phyloP scores from a whole-genome alignment of 1,140 invertebrate genomes.

The Medauroidea extradentata region DNA sequence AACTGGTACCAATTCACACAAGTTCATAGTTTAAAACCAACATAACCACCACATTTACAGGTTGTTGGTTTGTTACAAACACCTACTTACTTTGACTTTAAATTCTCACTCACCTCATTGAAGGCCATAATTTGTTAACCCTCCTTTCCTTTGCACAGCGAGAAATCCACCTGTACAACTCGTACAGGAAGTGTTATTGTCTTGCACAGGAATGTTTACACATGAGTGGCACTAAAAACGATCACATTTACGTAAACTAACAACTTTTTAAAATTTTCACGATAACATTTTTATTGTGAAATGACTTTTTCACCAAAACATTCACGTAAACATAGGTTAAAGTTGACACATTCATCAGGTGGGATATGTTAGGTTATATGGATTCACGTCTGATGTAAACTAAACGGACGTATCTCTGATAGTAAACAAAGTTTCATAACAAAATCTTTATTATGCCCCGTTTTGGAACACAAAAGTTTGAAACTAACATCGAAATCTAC shows the following conservation, averaged over 20 bases:
- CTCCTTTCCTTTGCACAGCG: too few relatives aligned
- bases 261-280: neutral
- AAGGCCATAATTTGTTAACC: conserved; percentile 11
- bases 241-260: neutral
- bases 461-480: neutral
- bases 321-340: neutral
- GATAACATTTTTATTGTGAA: neutral
- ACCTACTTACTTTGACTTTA: too few relatives aligned
- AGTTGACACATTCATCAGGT: conserved; percentile 15
- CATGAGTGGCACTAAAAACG: conserved; percentile 1
- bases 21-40: too few relatives aligned
- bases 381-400: neutral
- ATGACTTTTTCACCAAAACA: neutral
- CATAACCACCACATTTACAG: too few relatives aligned
- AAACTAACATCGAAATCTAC: neutral
- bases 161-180: too few relatives aligned
- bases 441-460: neutral
- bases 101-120: conserved; percentile 12
- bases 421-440: neutral
- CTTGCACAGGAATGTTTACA: conserved; percentile 13
- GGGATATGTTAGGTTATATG: neutral
- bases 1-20: too few relatives aligned
- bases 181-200: conserved; percentile 9
- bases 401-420: neutral
- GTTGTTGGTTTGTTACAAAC: too few relatives aligned